Evolutionary conservation across 2,113 vertebrate genomes (phyloP).

Genomic region (Theristicus caerulescens): DNA sequence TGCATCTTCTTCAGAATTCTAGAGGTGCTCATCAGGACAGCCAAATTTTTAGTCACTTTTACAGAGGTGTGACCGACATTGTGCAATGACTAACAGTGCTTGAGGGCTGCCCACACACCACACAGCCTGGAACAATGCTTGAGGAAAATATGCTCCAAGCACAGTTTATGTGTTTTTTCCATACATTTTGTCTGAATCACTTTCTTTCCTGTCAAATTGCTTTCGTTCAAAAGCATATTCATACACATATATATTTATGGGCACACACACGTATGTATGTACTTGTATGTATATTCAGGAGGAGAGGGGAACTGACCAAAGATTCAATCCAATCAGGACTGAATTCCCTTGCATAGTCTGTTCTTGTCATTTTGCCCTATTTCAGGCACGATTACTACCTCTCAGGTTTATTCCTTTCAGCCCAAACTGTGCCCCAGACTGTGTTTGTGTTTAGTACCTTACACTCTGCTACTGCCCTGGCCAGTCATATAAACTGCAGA

Average conservation of each 20-base stretch:
- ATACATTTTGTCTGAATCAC: not conserved
- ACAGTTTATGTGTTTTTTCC: not conserved
- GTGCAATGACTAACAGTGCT: no score
- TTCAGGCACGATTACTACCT: not conserved
- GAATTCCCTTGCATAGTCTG: not conserved
- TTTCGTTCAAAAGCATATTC: not conserved
- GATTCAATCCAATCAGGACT: not conserved
- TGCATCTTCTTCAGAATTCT: not conserved
- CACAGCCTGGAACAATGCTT: not conserved
- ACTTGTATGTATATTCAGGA: fast-evolving
- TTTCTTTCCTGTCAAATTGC: not conserved
- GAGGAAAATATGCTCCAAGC: not conserved
- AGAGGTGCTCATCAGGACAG: not conserved
- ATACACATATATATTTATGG: not conserved
- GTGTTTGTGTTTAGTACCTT: not conserved
- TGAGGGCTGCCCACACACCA: not conserved
- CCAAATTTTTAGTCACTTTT: not conserved
- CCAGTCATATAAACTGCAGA: not conserved
- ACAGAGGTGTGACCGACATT: not conserved
- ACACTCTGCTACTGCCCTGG: fast-evolving
- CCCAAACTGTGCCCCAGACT: not conserved
- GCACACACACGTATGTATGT: no score
- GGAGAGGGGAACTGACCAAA: not conserved
- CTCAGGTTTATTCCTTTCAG: not conserved
- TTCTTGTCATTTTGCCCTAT: not conserved